Evolutionary conservation across 2,888 invertebrate species (phyloP), one percentile per base, ranked within the genome.

Genomic region (Scrobipalpa atriplicella): DNA sequence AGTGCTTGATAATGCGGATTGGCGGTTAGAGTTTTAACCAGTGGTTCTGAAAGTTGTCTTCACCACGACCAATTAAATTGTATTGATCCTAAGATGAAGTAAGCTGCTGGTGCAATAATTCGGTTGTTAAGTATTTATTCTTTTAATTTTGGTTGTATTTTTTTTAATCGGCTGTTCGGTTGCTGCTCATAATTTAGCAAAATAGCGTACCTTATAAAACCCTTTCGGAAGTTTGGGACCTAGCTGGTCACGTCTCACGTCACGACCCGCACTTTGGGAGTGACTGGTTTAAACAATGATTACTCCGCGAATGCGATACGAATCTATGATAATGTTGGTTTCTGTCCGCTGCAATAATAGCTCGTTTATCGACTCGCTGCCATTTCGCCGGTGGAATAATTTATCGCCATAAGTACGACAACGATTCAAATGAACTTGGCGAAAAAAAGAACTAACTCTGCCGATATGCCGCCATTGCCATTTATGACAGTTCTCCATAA

Each of bases 261-360:
- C 29, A 43, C 41, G 41, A 41, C 8, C 8, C 13, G 1, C n/a
- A 16, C 6, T 47, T 47, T 47, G 16, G 8, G 16, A 9, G 38
- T 6, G 38, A 38, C 86, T 87, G 85, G 88, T 89, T 90, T 89
- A 89, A 90, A 90, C 90, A 90, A 90, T 91, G 89, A 90, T 88
- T 85, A 81, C 84, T 78, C 80, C 78, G 82, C 83, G 82, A 88
- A 87, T 85, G 84, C 87, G 89, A 90, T 90, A 86, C 86, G 85
- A 90, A 87, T 89, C 86, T 84, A 86, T 84, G 89, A 89, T 90
- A 90, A 90, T 88, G 86, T 86, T 87, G 85, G 87, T 86, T 85
- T 85, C 86, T 85, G 90, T 89, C 87, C 87, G 83, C 81, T 83
- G 86, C 84, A 86, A 89, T 90, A 89, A 90, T 90, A 90, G 90